Evolutionary conservation across 2,113 vertebrate species (phyloP).

Genomic region (Acanthochromis polyacanthus): DNA sequence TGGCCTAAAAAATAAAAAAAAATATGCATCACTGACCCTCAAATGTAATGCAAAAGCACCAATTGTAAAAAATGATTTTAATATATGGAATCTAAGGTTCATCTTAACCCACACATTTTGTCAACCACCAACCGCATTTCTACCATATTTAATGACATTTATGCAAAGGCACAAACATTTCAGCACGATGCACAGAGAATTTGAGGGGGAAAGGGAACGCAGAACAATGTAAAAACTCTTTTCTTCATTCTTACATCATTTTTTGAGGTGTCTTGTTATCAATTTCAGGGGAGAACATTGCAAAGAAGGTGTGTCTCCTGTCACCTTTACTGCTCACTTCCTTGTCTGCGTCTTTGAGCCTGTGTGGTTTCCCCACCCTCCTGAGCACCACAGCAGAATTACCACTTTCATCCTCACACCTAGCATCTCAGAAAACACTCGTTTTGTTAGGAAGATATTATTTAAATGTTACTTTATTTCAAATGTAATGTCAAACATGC

Average conservation of each 20-base stretch:
- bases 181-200: no score
- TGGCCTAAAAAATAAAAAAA: no score
- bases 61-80: not conserved
- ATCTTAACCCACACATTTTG: not conserved
- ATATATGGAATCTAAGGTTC: not conserved
- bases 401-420: slow-evolving; percentile 63
- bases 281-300: slow-evolving; percentile 22
- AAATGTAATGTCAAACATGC: slow-evolving; percentile 38
- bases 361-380: slow-evolving; percentile 59
- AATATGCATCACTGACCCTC: no score
- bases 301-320: slow-evolving; percentile 59
- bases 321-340: slow-evolving; percentile 48
- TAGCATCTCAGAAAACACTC: slow-evolving; percentile 42
- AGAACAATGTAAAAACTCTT: slow-evolving; percentile 18
- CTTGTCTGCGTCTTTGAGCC: slow-evolving; percentile 44
- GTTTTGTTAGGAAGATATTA: slow-evolving; percentile 46
- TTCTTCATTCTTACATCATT: slow-evolving; percentile 28
- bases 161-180: not conserved
- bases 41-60: no score
- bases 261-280: slow-evolving; percentile 26
- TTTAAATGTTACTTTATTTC: slow-evolving; percentile 38
- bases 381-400: slow-evolving; percentile 48
- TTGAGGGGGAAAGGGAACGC: not conserved
- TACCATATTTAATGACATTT: not conserved
- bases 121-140: not conserved